A percentile compares a stretch with the other conserved stretches of the same genome.
Evolutionary conservation across 2,113 vertebrate genomes (phyloP).

Genomic region (Dryoscopus gambensis): DNA sequence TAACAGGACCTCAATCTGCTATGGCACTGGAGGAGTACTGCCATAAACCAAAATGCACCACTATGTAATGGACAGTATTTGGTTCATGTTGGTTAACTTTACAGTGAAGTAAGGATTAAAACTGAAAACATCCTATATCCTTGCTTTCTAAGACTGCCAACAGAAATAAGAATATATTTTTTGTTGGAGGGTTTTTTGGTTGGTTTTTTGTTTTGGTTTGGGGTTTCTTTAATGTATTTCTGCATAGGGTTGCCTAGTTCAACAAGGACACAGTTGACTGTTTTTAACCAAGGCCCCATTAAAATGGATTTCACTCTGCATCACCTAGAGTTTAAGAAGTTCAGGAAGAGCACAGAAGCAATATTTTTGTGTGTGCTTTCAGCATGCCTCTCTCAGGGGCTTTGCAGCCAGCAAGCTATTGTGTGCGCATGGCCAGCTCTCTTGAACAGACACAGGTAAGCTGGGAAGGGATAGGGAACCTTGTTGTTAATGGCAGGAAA

Average conservation of each 20-base stretch:
- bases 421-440: background rate
- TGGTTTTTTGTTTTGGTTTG: too few species aligned
- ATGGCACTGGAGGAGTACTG: background rate
- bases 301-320: slow-evolving; percentile 37
- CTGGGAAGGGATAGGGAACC: background rate
- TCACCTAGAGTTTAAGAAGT: slow-evolving; percentile 45
- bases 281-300: background rate
- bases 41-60: background rate
- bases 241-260: background rate
- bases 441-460: background rate
- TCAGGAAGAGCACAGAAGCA: slow-evolving; percentile 33
- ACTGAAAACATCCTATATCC: background rate
- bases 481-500: background rate
- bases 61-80: background rate
- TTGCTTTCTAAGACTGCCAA: background rate
- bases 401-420: background rate
- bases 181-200: too few species aligned
- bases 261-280: background rate
- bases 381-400: background rate
- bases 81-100: background rate
- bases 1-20: background rate
- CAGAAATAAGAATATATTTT: background rate
- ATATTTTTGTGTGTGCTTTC: slow-evolving; percentile 9
- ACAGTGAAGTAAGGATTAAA: background rate
- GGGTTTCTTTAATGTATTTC: background rate